Conservation (phyloP, 2,797 vertebrate genomes). For the Lagorchestes hirsutus region DNA sequence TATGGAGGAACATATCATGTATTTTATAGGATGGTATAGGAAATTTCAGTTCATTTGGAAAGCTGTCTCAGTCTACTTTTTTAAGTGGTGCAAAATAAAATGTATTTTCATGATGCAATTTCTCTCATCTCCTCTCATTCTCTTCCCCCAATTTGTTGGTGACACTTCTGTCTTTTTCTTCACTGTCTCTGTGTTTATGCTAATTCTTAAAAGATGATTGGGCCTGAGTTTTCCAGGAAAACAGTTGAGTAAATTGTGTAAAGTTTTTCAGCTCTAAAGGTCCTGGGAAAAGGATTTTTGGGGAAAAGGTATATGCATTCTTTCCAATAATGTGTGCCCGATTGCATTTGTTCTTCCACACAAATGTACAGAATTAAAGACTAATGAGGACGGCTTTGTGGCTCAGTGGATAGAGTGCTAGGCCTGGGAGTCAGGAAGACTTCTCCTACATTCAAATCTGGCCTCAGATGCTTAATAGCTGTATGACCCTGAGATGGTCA, state of each 20-base stretch:
- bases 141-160: constrained; percentile 3
- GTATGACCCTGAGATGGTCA: neutral
- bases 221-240: constrained; percentile 1
- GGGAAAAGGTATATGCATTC: neutral
- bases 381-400: neutral
- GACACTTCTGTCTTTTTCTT: constrained; percentile 51
- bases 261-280: constrained; percentile 48
- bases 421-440: neutral
- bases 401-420: neutral
- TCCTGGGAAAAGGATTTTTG: constrained; percentile 5
- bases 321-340: neutral
- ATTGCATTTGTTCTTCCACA: neutral
- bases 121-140: neutral
- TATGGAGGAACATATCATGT: constrained; percentile 30
- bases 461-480: neutral
- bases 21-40: constrained; percentile 51
- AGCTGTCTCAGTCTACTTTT: constrained; percentile 58
- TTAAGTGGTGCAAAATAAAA: constrained; percentile 62
- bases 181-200: constrained; percentile 47
- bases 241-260: constrained; percentile 34
- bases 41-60: constrained; percentile 60
- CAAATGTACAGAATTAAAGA: neutral
- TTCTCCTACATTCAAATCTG: neutral
- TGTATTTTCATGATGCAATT: constrained; percentile 47
- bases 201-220: constrained; percentile 41